These are phyloP conservation scores for Lutjanus erythropterus DNA, from an alignment of 2,113 vertebrate genomes.

Conservation along the genomic window DNA sequence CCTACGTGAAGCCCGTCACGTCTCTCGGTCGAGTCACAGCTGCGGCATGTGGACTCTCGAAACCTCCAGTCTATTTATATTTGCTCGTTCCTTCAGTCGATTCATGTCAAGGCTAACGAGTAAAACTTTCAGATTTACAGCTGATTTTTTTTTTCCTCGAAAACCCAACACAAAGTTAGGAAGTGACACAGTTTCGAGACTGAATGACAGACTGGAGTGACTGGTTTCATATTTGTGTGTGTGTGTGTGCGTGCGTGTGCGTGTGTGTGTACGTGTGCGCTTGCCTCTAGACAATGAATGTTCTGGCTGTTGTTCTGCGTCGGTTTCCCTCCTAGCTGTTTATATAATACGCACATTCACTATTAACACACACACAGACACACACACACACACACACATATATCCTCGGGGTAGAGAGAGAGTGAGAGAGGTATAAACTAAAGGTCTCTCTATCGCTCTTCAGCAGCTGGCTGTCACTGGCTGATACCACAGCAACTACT, in stretches of 20 bases:
- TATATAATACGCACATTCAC: conserved; percentile 34
- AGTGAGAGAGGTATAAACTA: conserved; percentile 34
- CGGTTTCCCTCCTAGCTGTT: conserved; percentile 30
- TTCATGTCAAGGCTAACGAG: neutral
- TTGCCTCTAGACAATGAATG: conserved; percentile 22
- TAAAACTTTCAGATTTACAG: too few species aligned
- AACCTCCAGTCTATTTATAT: too few species aligned
- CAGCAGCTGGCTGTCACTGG: conserved; percentile 57
- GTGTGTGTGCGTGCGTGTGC: conserved; percentile 18
- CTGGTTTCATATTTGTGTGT: conserved; percentile 3
- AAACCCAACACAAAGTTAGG: neutral
- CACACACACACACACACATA: conserved; percentile 13
- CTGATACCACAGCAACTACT: conserved; percentile 49
- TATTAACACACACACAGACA: conserved; percentile 12
- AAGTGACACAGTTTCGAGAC: neutral
- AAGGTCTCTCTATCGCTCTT: conserved; percentile 54
- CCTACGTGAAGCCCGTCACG: too few species aligned
- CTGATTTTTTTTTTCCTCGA: neutral
- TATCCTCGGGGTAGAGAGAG: conserved; percentile 31
- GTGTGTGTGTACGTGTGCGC: conserved; percentile 30
- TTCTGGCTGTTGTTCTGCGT: conserved; percentile 28
- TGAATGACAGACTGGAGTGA: neutral
- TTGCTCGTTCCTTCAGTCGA: too few species aligned
- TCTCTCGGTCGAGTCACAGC: too few species aligned
- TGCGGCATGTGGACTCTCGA: too few species aligned